phyloP scores from a whole-genome alignment of 1,140 invertebrate genomes.

The Magallana gigas region DNA sequence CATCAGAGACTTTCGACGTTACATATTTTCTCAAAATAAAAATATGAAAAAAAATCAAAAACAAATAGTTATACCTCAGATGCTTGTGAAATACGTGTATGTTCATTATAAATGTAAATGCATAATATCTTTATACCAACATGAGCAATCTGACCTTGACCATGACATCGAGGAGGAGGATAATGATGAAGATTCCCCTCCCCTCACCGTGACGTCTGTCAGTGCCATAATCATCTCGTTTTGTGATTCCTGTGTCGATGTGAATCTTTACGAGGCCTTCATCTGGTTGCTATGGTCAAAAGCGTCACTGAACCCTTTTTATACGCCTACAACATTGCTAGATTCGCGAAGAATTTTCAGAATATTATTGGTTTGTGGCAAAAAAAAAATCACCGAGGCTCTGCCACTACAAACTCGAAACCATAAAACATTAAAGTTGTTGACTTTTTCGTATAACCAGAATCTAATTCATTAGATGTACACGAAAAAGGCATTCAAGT shows the following conservation, averaged over 20 bases:
- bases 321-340: slow-evolving; percentile 65
- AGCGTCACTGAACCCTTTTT: slow-evolving; percentile 71
- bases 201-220: slow-evolving; percentile 35
- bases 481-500: no score
- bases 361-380: slow-evolving; percentile 54
- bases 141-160: neutral
- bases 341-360: slow-evolving; percentile 63
- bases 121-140: neutral
- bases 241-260: slow-evolving; percentile 60
- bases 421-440: neutral
- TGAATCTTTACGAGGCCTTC: slow-evolving; percentile 65
- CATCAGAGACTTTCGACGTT: no score
- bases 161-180: slow-evolving; percentile 15
- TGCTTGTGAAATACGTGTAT: no score
- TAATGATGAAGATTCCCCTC: neutral
- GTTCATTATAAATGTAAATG: no score
- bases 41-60: no score
- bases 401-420: neutral
- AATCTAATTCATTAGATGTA: no score
- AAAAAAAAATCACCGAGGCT: neutral
- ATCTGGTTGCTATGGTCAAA: slow-evolving; percentile 73
- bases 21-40: no score
- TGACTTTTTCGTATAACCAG: no score
- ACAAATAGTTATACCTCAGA: no score
- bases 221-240: slow-evolving; percentile 64